Percentiles rank a stretch among this genome's conserved stretches.
These are phyloP conservation scores for Pyrgus malvae DNA, from an alignment of 2,888 invertebrate species.

Conservation along the genomic window DNA sequence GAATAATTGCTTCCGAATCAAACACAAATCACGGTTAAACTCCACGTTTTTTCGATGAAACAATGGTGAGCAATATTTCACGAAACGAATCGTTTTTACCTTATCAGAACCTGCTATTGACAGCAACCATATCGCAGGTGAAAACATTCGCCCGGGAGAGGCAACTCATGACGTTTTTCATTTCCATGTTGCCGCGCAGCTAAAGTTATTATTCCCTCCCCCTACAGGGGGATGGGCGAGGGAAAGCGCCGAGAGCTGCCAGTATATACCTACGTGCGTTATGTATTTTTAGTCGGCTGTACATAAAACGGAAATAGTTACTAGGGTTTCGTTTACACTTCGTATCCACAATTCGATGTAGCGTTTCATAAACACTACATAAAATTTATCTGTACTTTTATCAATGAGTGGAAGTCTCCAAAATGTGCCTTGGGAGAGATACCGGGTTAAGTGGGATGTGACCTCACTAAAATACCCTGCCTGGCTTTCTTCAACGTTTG, in stretches of 20 bases:
- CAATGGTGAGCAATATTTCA: constrained; percentile 2
- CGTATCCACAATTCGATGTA: not conserved
- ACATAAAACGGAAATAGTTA: constrained; percentile 13
- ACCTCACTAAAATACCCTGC: too few species aligned
- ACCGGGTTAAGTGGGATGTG: too few species aligned
- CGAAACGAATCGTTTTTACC: not conserved
- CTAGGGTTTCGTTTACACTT: constrained; percentile 13
- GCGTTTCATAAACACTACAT: not conserved
- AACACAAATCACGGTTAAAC: not conserved
- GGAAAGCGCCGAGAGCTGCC: constrained; percentile 14
- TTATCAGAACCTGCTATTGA: constrained; percentile 1
- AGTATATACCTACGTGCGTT: constrained; percentile 3
- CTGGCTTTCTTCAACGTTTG: too few species aligned
- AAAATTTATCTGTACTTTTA: too few species aligned
- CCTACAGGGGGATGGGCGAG: constrained; percentile 37
- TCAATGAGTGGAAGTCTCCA: too few species aligned
- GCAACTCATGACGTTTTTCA: constrained; percentile 53
- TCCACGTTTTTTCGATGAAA: too few species aligned
- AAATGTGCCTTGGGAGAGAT: too few species aligned
- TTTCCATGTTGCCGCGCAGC: constrained; percentile 53
- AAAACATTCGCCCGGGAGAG: constrained; percentile 17
- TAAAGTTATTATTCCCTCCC: constrained; percentile 58
- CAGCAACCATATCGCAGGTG: constrained; percentile 12
- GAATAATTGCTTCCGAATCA: not conserved
- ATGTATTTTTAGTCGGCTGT: constrained; percentile 8